These are phyloP conservation scores for Prionailurus viverrinus DNA, from an alignment of 2,113 vertebrate species.

Conservation along the genomic window DNA sequence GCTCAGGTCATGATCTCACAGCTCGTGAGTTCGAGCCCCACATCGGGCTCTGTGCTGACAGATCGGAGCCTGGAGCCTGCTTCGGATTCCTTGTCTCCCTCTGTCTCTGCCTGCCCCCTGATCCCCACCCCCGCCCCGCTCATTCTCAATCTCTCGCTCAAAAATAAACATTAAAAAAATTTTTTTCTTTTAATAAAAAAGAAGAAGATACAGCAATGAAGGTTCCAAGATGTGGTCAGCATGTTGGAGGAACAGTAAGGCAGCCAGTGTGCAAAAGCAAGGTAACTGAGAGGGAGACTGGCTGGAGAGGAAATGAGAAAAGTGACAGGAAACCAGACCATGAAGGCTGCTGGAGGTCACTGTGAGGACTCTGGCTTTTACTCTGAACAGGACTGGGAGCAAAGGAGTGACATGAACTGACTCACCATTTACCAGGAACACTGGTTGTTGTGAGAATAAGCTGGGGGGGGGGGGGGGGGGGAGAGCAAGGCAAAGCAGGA, in stretches of 20 bases:
- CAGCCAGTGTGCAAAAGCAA: background rate
- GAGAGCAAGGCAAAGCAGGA: background rate
- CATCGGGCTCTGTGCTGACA: too few relatives aligned
- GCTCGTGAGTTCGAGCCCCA: too few relatives aligned
- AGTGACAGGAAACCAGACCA: background rate
- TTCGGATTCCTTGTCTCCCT: too few relatives aligned
- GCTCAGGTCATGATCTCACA: too few relatives aligned
- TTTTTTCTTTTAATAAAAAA: too few relatives aligned
- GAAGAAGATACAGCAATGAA: background rate
- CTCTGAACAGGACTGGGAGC: background rate
- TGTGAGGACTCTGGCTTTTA: background rate
- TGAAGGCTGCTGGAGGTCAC: background rate
- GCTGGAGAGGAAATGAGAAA: background rate
- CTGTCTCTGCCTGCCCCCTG: too few relatives aligned
- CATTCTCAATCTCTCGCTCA: too few relatives aligned
- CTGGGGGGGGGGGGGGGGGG: fast-evolving
- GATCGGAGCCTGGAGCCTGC: too few relatives aligned
- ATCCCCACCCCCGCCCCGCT: too few relatives aligned
- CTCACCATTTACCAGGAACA: background rate
- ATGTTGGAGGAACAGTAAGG: background rate
- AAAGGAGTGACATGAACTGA: background rate
- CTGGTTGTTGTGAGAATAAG: background rate
- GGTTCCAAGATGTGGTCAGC: background rate
- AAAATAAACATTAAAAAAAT: too few relatives aligned
- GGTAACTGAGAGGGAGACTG: background rate